A percentile compares a stretch with the other conserved stretches of the same genome.
Evolutionary conservation across 2,888 invertebrate genomes (phyloP).

Genomic region (Melinaea marsaeus): DNA sequence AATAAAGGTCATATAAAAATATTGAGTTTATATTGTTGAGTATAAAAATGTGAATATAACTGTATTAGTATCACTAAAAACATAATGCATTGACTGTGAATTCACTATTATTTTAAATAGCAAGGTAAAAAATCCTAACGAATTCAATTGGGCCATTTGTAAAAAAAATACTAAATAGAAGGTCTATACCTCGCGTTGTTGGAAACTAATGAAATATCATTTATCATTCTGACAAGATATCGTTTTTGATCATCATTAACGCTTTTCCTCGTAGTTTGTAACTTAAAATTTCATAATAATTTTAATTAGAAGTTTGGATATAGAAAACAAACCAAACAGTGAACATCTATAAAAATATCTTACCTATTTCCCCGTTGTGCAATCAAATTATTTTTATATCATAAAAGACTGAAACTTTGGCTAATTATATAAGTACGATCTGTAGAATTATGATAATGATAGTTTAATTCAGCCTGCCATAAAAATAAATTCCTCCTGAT

Average conservation of each 20-base stretch:
- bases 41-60: no score
- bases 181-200: conserved; percentile 45
- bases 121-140: no score
- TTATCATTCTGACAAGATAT: conserved; percentile 45
- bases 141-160: conserved; percentile 11
- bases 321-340: conserved; percentile 53
- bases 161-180: conserved; percentile 55
- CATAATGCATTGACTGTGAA: no score
- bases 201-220: conserved; percentile 47
- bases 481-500: no score
- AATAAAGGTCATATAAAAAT: background rate
- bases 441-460: no score
- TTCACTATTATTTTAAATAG: background rate
- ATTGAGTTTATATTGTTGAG: no score
- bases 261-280: conserved; percentile 35
- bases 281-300: conserved; percentile 53
- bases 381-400: conserved; percentile 16
- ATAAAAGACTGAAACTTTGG: no score
- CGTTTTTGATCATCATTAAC: background rate
- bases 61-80: no score
- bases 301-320: conserved; percentile 64
- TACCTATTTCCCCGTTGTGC: conserved; percentile 37
- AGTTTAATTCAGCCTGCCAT: no score
- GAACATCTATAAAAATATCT: conserved; percentile 47
- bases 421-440: no score